These are phyloP conservation scores for Folsomia candida DNA, from an alignment of 2,888 invertebrate genomes.

Conservation along the genomic window DNA sequence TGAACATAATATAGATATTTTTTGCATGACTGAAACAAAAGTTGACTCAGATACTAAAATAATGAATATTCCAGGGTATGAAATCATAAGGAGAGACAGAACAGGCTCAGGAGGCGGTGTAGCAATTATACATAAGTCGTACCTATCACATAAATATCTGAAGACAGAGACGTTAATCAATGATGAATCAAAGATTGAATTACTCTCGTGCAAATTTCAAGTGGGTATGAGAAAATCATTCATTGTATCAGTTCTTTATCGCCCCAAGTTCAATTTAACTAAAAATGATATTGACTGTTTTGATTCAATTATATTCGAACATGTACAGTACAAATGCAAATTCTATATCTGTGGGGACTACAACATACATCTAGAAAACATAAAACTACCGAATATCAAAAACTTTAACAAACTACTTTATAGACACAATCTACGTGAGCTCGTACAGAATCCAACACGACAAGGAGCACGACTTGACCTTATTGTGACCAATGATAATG, in stretches of 20 bases:
- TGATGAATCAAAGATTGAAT: too few species aligned
- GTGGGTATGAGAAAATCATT: too few species aligned
- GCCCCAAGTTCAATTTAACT: slow-evolving; percentile 4
- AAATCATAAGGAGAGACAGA: neutral
- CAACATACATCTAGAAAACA: too few species aligned
- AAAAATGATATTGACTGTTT: neutral
- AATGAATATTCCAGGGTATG: slow-evolving; percentile 8
- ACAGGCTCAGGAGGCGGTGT: neutral
- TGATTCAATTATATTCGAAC: neutral
- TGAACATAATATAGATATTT: neutral
- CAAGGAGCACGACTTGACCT: neutral
- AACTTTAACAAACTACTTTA: neutral
- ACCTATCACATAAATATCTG: too few species aligned
- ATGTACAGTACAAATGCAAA: too few species aligned
- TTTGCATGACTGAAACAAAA: slow-evolving; percentile 6
- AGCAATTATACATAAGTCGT: too few species aligned
- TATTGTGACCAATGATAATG: neutral
- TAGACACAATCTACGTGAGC: neutral
- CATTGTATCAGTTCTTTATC: neutral
- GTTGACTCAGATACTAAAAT: neutral
- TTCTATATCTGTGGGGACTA: too few species aligned
- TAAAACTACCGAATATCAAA: neutral
- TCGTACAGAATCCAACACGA: neutral
- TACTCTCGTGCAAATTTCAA: too few species aligned
- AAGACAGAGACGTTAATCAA: too few species aligned